Percentiles rank a stretch among this genome's conserved stretches.
Conservation (phyloP, 2,888 invertebrate genomes). For the Sycophila texana region DNA sequence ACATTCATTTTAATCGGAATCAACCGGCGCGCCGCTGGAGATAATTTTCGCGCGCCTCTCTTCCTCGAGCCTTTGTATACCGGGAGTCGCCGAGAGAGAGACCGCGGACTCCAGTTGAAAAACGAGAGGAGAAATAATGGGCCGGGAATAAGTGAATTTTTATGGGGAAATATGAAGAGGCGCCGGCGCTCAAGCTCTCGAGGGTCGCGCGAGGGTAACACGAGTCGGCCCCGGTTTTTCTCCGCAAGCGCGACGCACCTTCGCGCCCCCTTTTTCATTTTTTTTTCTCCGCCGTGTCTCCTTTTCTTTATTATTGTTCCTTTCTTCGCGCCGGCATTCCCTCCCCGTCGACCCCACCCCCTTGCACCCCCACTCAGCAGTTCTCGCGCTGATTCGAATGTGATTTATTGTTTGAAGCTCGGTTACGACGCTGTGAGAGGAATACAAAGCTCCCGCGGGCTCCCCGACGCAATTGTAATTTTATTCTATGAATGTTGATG, state of each 20-base stretch:
- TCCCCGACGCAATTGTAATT: neutral
- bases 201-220: neutral
- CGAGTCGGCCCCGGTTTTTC: neutral
- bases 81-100: neutral
- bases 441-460: neutral
- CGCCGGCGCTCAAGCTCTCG: constrained; percentile 1
- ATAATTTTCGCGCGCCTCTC: neutral
- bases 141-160: constrained; percentile 51
- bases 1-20: constrained; percentile 52
- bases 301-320: constrained; percentile 1
- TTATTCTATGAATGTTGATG: no score
- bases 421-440: constrained; percentile 2
- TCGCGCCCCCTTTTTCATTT: constrained; percentile 32
- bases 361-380: neutral
- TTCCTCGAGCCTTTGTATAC: neutral
- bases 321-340: constrained; percentile 16
- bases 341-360: constrained; percentile 3
- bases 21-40: constrained; percentile 8
- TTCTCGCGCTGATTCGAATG: constrained; percentile 26
- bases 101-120: constrained; percentile 16
- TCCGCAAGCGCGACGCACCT: neutral
- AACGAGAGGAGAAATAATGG: constrained; percentile 48
- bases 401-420: constrained; percentile 36
- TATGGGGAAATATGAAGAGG: constrained; percentile 50
- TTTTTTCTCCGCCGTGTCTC: constrained; percentile 18